These are phyloP conservation scores for Sylvia borin DNA, from an alignment of 2,797 vertebrate genomes.

Conservation along the genomic window DNA sequence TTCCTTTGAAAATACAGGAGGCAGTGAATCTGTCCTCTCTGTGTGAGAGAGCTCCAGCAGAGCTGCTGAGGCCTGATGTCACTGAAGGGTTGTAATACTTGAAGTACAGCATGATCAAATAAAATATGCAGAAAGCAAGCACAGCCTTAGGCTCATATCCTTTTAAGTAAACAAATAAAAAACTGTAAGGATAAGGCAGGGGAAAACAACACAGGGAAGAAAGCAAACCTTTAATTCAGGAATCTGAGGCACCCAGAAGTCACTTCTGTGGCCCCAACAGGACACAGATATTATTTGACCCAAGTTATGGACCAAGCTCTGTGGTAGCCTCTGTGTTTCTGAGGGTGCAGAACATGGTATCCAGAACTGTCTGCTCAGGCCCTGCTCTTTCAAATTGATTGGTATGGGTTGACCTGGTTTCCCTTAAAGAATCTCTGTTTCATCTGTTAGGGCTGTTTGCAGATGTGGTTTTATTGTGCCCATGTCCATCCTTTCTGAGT, in stretches of 20 bases:
- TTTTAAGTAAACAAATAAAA: slow-evolving; percentile 40
- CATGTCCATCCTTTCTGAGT: fast-evolving
- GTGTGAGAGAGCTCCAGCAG: slow-evolving; percentile 17
- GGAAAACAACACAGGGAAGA: background rate
- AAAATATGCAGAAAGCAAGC: slow-evolving; percentile 41
- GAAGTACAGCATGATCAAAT: slow-evolving; percentile 35
- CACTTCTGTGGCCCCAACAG: background rate
- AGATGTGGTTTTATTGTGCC: background rate
- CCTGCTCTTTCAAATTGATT: background rate
- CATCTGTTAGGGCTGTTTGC: background rate
- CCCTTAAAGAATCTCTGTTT: background rate
- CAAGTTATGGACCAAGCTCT: background rate
- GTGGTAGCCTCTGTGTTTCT: background rate
- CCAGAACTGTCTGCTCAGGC: background rate
- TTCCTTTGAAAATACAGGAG: slow-evolving; percentile 42
- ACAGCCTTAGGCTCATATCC: slow-evolving; percentile 11
- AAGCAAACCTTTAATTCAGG: background rate
- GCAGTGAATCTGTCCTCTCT: background rate
- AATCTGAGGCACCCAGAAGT: background rate
- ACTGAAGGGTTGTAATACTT: background rate
- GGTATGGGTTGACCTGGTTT: background rate
- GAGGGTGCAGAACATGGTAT: background rate
- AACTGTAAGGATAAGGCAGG: background rate
- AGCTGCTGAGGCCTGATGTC: background rate
- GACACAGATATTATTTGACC: background rate